Conservation (phyloP, 2,797 vertebrate species). For the Pangasius mekongensis region DNA sequence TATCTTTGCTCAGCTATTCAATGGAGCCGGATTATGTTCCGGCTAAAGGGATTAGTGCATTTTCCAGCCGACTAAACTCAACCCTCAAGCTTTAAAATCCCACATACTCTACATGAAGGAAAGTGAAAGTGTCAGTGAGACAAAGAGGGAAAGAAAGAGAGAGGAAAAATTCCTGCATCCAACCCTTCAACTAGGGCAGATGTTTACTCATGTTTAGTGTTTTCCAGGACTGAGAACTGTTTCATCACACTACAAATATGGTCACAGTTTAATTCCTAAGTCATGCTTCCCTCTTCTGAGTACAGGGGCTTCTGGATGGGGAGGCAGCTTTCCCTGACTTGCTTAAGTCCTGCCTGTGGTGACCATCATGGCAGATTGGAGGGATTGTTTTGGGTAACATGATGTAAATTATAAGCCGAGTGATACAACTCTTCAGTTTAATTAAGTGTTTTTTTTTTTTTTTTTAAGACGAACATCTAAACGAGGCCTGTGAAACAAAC, state of each 20-base stretch:
- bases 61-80: conserved; percentile 70
- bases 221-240: conserved; percentile 23
- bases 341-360: conserved; percentile 28
- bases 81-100: conserved; percentile 60
- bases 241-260: conserved; percentile 4
- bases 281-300: conserved; percentile 13
- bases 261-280: conserved; percentile 38
- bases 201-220: background rate
- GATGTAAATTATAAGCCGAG: conserved; percentile 29
- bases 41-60: conserved; percentile 74
- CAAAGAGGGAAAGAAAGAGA: conserved; percentile 13
- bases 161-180: conserved; percentile 1
- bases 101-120: conserved; percentile 41
- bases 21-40: conserved; percentile 62
- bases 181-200: conserved; percentile 16
- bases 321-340: conserved; percentile 13
- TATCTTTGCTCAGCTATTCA: conserved; percentile 60
- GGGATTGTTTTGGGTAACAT: conserved; percentile 35
- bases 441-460: background rate
- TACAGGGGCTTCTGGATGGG: conserved; percentile 15
- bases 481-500: conserved; percentile 4
- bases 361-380: conserved; percentile 11
- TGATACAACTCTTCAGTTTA: conserved; percentile 2
- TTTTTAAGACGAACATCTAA: background rate
- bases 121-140: conserved; percentile 19